Conservation (phyloP, 2,797 vertebrate species). For the Glyptemys insculpta region DNA sequence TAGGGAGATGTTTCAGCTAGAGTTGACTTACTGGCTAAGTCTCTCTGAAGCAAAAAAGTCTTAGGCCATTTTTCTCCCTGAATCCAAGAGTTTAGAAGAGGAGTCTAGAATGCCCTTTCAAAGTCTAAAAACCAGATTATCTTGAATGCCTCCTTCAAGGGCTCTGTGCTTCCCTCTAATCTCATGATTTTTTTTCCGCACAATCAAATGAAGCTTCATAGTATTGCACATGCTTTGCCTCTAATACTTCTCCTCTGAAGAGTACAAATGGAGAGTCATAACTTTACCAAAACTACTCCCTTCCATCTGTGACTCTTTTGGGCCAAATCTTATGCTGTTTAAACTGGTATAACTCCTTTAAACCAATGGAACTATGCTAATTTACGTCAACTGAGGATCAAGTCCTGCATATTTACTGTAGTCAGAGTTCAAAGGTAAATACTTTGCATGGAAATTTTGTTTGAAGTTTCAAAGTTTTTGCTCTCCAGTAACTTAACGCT, state of each 20-base stretch:
- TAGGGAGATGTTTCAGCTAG: not conserved
- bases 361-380: too few relatives aligned
- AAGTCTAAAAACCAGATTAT: not conserved
- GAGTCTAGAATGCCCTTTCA: not conserved
- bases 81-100: not conserved
- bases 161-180: not conserved
- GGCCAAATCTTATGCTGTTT: too few relatives aligned
- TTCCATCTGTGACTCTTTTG: too few relatives aligned
- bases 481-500: not conserved
- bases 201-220: not conserved
- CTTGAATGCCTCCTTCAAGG: not conserved
- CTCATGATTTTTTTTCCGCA: not conserved
- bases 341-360: too few relatives aligned
- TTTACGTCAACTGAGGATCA: too few relatives aligned
- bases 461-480: not conserved
- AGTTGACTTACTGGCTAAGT: not conserved
- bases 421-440: too few relatives aligned
- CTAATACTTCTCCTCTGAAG: too few relatives aligned
- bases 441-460: too few relatives aligned
- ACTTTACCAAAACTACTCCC: too few relatives aligned
- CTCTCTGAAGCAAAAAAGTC: not conserved
- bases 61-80: not conserved
- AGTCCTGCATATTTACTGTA: too few relatives aligned
- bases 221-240: accelerated
- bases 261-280: too few relatives aligned